Conservation (phyloP, 2,797 vertebrate species). For the Danio choprae region DNA sequence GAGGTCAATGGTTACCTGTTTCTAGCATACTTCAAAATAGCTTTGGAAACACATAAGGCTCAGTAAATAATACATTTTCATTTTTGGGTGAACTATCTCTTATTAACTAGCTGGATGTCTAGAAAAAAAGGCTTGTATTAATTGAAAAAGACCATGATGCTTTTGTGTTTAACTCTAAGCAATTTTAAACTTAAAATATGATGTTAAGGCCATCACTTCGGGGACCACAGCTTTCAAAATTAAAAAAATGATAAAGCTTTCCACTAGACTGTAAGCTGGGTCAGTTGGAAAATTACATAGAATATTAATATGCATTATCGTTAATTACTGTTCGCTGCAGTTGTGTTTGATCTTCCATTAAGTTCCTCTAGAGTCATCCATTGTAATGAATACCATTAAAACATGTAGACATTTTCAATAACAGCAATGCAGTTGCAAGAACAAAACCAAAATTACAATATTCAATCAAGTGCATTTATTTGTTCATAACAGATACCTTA, state of each 20-base stretch:
- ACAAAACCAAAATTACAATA: conserved; percentile 18
- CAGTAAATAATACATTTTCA: no score
- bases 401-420: background rate
- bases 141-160: background rate
- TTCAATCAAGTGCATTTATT: conserved; percentile 76
- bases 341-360: conserved; percentile 19
- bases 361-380: background rate
- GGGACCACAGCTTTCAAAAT: background rate
- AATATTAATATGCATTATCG: conserved; percentile 35
- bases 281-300: conserved; percentile 23
- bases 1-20: no score
- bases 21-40: no score
- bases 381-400: conserved; percentile 24
- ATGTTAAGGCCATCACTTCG: background rate
- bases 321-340: conserved; percentile 16
- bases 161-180: background rate
- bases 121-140: no score
- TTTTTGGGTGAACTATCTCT: no score
- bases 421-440: background rate
- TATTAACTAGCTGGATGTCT: background rate
- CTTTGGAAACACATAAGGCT: no score
- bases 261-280: conserved; percentile 13
- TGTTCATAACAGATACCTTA: conserved; percentile 55
- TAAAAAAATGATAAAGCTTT: background rate
- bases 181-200: background rate